Base-by-base conservation (phyloP, 2,797 vertebrate genomes). In the Coregonus sp. region DNA sequence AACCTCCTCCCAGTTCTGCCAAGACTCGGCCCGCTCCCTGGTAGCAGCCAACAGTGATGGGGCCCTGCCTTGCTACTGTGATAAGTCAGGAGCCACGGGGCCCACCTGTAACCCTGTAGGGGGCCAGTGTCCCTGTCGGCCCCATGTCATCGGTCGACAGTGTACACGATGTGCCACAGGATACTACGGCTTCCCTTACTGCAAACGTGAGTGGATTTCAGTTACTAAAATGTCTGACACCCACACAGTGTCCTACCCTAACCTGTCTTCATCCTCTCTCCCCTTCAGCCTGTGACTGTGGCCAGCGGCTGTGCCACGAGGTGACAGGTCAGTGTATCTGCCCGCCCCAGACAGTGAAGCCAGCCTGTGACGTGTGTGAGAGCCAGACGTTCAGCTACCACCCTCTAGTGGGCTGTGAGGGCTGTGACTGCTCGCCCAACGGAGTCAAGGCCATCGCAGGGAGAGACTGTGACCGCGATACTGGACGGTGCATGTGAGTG, bases 101-200 rank as follows among this genome's bases (percentile, higher is more conserved):
- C 79, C 76, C 0, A 7, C 65, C 1, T 99, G 98, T 81, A 92
- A 90, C 69, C 93, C 96, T 0, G 40, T 84, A 35, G 97, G 96
- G 2, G 98, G 97, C 74, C 97, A 97, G 83, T 99, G 98, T 86
- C 69, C 29, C 0, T 99, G 98, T 92, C 92, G 85, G 74, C 91
- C 89, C 9, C 89, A 96, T 0, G 65, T 98, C 77, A 95, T 98
- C 0, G 97, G 98, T 3, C 95, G 93, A 16, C 94, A 73, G 78
- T 99, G 98, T 82, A 96, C 90, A 54, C 95, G 90, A n/a, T 99
- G 98, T 82, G 93, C 87, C 4, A 96, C 93, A 0, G 96, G 97
- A 81, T 95, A 94, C 91, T 98, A 95, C 0, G 95, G 97, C 84
- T 99, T 99, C 88, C 98, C 98, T 0, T 92, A 91, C 86, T 99